These are phyloP conservation scores for Chrysolina oricalcia DNA, from an alignment of 2,888 invertebrate species.

Conservation along the genomic window DNA sequence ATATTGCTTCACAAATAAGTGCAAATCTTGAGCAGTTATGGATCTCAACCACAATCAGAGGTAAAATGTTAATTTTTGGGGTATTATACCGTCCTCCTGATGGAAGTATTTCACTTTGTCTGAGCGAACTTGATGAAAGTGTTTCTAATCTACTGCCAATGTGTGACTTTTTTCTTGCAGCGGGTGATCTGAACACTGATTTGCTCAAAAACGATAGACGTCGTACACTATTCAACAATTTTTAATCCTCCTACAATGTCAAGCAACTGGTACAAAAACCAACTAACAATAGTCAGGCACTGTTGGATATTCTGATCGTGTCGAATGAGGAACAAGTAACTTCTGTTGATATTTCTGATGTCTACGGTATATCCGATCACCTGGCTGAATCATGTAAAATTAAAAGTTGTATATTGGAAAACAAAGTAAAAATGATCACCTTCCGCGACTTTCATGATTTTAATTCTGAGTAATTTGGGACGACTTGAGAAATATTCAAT, in stretches of 20 bases:
- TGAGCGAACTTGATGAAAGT: conserved; percentile 9
- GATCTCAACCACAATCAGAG: conserved; percentile 13
- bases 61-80: not conserved
- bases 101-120: no score
- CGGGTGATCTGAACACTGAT: conserved; percentile 29
- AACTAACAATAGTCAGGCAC: not conserved
- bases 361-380: conserved; percentile 24
- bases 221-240: conserved; percentile 16
- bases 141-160: conserved; percentile 9
- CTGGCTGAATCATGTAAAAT: conserved; percentile 9
- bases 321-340: conserved; percentile 15
- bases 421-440: conserved; percentile 21
- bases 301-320: not conserved
- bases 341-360: conserved; percentile 19
- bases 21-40: conserved; percentile 18
- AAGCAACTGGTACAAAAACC: conserved; percentile 25
- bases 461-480: conserved; percentile 5
- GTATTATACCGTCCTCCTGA: conserved; percentile 12
- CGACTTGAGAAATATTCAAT: conserved; percentile 23
- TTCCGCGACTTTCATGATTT: no score
- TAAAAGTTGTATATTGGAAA: conserved; percentile 14
- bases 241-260: conserved; percentile 15
- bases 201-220: conserved; percentile 16
- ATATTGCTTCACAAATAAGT: conserved; percentile 12
- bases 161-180: conserved; percentile 13